These are phyloP conservation scores for Drosophila littoralis DNA, from an alignment of 1,140 invertebrate genomes.

Conservation along the genomic window DNA sequence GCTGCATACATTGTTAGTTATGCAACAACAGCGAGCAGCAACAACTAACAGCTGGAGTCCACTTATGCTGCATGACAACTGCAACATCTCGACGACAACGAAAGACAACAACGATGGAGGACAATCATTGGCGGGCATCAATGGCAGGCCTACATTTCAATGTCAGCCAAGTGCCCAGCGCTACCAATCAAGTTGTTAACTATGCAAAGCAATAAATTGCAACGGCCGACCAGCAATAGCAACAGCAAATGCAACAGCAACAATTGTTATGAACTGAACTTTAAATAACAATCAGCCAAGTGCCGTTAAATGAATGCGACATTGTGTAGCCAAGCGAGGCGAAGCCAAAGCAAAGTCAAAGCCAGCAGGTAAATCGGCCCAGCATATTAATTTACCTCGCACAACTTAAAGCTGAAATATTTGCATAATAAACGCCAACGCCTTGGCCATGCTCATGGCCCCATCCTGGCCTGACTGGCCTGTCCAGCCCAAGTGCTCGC, in stretches of 20 bases:
- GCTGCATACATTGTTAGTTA: slow-evolving; percentile 79
- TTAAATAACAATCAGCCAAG: slow-evolving; percentile 82
- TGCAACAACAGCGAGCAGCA: slow-evolving; percentile 58
- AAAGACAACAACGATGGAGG: slow-evolving; percentile 39
- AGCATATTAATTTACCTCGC: slow-evolving; percentile 73
- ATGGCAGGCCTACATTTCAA: slow-evolving; percentile 79
- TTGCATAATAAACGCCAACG: slow-evolving; percentile 82
- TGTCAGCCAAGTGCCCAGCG: slow-evolving; percentile 76
- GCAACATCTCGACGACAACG: slow-evolving; percentile 53
- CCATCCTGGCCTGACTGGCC: slow-evolving; percentile 6
- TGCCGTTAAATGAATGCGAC: slow-evolving; percentile 82
- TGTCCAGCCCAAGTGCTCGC: slow-evolving; percentile 27
- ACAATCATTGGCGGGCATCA: slow-evolving; percentile 80
- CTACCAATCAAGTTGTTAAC: slow-evolving; percentile 82
- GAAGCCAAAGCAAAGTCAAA: slow-evolving; percentile 26
- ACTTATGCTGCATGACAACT: slow-evolving; percentile 59
- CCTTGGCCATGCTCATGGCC: slow-evolving; percentile 49
- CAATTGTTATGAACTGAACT: slow-evolving; percentile 81
- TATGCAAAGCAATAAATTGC: slow-evolving; percentile 78
- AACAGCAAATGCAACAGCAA: slow-evolving; percentile 37
- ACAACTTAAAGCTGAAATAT: slow-evolving; percentile 78
- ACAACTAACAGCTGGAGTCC: slow-evolving; percentile 47
- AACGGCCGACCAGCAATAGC: slow-evolving; percentile 43
- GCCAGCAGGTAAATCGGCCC: slow-evolving; percentile 31
- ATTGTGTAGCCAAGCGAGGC: slow-evolving; percentile 56